Evolutionary conservation across 2,888 invertebrate genomes (phyloP), one percentile per base, ranked within the genome.

Genomic region (Syritta pipiens): DNA sequence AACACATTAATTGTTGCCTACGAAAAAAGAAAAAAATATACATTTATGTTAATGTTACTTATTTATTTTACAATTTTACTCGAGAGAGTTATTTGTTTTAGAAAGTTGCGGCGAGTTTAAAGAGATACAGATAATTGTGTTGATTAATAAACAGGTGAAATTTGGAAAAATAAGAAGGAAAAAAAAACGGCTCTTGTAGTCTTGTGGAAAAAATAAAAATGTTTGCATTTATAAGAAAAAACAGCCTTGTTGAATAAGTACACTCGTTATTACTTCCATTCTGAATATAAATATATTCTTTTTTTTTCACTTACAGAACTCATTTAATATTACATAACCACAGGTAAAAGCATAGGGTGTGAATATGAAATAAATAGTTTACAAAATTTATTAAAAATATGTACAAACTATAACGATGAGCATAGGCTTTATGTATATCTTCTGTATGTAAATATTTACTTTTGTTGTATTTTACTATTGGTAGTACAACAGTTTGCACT

Each of bases 381-480:
- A 63, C 20, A 37, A 63, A 57, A 49, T 63, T 49, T 24, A 69
- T 20, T 55, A 42, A 59, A 42, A 35, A 6, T 67, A 79, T 79
- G 26, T 74, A 49, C 63, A 74, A 60, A 62, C 42, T 57, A 63
- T 67, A 69, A 76, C 63, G 46, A 67, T 68, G 68, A 62, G 67
- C 69, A 69, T 67, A 72, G 60, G 74, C 77, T 65, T 69, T 81
- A 57, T 74, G 62, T 74, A 55, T 72, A 55, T 49, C 44, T 82
- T n/a, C 84, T 57, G 63, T 71, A 60, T 72, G 44, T 48, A 59
- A 59, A 51, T 72, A 65, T 49, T 62, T 77, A 46, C 35, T 42
- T 44, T 26, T 40, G 46, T 62, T 46, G 55, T 57, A 20, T 57
- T 22, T 62, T 59, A 81, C 74, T 74, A 74, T 53, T 71, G 17